Percentiles rank a stretch among this genome's conserved stretches.
These are phyloP conservation scores for Spizaetus ornatus DNA, from an alignment of 2,113 vertebrate species.

Conservation along the genomic window DNA sequence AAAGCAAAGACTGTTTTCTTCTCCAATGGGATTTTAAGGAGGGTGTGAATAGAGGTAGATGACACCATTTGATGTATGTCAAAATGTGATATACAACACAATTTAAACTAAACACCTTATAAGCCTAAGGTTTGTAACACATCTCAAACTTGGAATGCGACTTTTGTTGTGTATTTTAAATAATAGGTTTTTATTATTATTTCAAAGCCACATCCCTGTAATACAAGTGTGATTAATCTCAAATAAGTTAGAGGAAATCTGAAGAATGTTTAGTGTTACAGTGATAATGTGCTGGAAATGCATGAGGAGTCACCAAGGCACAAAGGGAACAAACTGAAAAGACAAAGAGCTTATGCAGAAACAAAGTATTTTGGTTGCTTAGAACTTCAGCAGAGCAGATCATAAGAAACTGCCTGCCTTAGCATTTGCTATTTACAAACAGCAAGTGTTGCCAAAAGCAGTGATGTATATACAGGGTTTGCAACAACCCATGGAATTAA, in stretches of 20 bases:
- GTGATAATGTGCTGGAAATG: background rate
- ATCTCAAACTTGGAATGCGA: background rate
- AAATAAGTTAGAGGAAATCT: background rate
- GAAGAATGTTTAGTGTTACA: background rate
- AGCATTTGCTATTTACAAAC: background rate
- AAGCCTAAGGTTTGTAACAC: background rate
- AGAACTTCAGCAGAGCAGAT: conserved; percentile 11
- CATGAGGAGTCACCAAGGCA: background rate
- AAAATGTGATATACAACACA: background rate
- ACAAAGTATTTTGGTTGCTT: background rate
- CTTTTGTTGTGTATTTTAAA: background rate
- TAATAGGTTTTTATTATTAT: background rate
- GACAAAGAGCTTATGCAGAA: background rate
- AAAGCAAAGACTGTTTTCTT: background rate
- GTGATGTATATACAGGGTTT: background rate
- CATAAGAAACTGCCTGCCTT: background rate
- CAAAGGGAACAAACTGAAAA: background rate
- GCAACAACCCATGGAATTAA: background rate
- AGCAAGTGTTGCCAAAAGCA: background rate
- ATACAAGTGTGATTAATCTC: background rate
- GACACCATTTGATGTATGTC: background rate
- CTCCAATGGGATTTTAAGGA: background rate
- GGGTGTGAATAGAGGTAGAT: background rate
- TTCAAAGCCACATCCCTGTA: background rate
- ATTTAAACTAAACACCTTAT: background rate